Base-by-base conservation (phyloP, 1,140 invertebrate species). In the Oncopodura yosiiana region DNA sequence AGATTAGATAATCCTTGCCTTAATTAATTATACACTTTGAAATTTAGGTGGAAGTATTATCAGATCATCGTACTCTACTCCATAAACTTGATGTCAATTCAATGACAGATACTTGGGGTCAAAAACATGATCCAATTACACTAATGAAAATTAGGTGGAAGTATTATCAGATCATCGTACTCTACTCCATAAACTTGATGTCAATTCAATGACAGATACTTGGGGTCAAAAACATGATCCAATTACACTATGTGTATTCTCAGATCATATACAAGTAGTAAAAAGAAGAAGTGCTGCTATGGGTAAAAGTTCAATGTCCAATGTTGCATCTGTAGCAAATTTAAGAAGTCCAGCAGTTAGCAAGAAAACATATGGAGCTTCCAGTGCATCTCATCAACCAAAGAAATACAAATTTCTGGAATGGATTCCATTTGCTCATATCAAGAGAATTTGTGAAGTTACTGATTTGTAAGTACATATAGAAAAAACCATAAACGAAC, bases 371-470 rank as follows among this genome's bases (percentile, higher is more conserved):
- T n/a, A n/a, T n/a, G n/a, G n/a, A n/a, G n/a, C n/a, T n/a, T n/a
- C n/a, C n/a, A n/a, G n/a, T n/a, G n/a, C n/a, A n/a, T 64, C 62
- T 0, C 49, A 43, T 37, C 24, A 53, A 14, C 39, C 61, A 1
- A 60, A 63, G 38, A 37, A 29, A 19, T 94, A 87, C 70, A 92
- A 94, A 69, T 92, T 95, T 69, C 78, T 95, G 39, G 86, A 84
- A 65, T 77, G 95, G 64, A 79, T 96, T 71, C 82, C 85, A 1
- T 74, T 95, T 16, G 85, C 84, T 59, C 82, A 83, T 21, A 87
- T 96, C 44, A 89, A 88, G 69, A 79, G 86, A 66, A 88, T 96
- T 36, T 81, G 94, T 16, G 88, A 97, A 70, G 84, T 93, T 60
- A 78, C 77, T 58, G 87, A 92, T 74, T 81, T 83, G 44, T 85